These are phyloP conservation scores for Gouania willdenowi DNA, from an alignment of 2,797 vertebrate genomes.

Conservation along the genomic window DNA sequence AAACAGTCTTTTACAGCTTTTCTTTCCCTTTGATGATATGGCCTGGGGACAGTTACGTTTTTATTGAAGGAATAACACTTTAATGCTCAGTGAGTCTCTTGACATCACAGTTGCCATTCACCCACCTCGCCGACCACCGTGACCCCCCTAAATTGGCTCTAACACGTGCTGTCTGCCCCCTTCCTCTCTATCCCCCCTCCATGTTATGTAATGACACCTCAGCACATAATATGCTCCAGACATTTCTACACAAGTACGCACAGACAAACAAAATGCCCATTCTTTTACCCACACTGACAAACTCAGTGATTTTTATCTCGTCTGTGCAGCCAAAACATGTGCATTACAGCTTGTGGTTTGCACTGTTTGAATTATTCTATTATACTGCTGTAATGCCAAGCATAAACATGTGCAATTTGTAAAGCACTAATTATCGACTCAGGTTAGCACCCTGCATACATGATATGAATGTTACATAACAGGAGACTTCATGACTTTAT, in stretches of 20 bases:
- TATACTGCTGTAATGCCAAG: conserved; percentile 33
- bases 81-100: conserved; percentile 2
- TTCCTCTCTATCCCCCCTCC: conserved; percentile 9
- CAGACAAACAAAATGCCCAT: conserved; percentile 13
- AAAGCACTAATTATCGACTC: conserved; percentile 10
- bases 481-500: conserved; percentile 13
- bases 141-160: conserved; percentile 19
- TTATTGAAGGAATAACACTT: too few relatives aligned
- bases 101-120: conserved; percentile 9
- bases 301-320: conserved; percentile 7
- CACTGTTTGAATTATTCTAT: conserved; percentile 30
- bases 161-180: conserved; percentile 26
- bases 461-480: conserved; percentile 27
- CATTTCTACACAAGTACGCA: conserved; percentile 30
- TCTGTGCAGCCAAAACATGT: conserved; percentile 11
- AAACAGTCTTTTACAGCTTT: too few relatives aligned
- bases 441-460: neutral
- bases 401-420: conserved; percentile 9
- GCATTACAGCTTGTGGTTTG: conserved; percentile 1
- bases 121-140: neutral
- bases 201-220: conserved; percentile 56
- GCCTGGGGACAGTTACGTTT: too few relatives aligned
- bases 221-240: conserved; percentile 41
- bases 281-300: neutral
- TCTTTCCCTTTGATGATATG: too few relatives aligned